A percentile compares a stretch with the other conserved stretches of the same genome.
Evolutionary conservation across 2,113 vertebrate genomes (phyloP).

Genomic region (Oxyura jamaicensis): DNA sequence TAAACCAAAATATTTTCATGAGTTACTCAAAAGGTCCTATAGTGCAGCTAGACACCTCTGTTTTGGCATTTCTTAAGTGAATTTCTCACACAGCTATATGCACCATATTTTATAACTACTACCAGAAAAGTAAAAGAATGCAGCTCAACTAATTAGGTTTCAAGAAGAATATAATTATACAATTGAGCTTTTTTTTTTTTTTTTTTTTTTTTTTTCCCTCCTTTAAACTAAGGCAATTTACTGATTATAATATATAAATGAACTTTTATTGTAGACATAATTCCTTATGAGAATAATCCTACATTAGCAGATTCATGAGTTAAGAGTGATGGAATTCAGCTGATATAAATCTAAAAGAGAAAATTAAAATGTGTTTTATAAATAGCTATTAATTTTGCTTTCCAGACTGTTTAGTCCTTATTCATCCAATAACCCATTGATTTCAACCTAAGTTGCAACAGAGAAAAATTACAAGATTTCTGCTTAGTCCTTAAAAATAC

Average conservation of each 20-base stretch:
- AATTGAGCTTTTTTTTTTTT: neutral
- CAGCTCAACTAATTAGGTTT: neutral
- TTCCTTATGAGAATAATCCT: neutral
- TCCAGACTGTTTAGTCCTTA: conserved; percentile 4
- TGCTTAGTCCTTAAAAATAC: neutral
- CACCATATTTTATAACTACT: neutral
- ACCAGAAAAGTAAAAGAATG: neutral
- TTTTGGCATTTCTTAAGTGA: neutral
- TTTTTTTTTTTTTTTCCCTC: neutral
- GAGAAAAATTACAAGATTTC: neutral
- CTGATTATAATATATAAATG: neutral
- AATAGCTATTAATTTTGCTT: conserved; percentile 36
- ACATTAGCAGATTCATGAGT: neutral
- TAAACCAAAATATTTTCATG: neutral
- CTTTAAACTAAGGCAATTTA: neutral
- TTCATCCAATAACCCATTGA: neutral
- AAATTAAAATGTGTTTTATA: conserved; percentile 36
- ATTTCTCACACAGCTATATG: neutral
- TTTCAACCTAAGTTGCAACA: neutral
- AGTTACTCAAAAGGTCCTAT: neutral
- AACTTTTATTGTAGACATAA: neutral
- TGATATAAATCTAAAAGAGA: neutral
- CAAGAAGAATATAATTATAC: neutral
- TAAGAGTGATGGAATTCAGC: neutral
- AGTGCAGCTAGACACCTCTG: neutral